Conservation (phyloP, 2,797 vertebrate species). For the Poliocrania exsul region DNA sequence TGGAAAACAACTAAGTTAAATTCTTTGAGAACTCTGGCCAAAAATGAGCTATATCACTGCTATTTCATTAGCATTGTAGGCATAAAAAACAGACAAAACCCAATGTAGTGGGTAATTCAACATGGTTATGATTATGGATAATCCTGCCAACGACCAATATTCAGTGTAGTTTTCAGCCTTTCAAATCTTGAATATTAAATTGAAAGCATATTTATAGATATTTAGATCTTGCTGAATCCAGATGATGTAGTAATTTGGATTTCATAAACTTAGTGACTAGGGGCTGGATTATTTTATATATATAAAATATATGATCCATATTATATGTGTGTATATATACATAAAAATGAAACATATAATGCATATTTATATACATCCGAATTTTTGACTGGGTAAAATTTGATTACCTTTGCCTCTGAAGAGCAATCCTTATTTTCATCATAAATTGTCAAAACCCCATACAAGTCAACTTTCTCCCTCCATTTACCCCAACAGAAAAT, state of each 20-base stretch:
- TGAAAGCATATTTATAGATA: not conserved
- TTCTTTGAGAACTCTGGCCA: not conserved
- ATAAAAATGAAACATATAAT: not conserved
- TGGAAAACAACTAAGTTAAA: not conserved
- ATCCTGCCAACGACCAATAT: not conserved
- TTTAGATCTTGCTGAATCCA: not conserved
- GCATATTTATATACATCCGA: accelerated
- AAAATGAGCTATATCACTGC: not conserved
- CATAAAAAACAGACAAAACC: not conserved
- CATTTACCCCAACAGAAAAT: not conserved
- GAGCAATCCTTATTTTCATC: not conserved
- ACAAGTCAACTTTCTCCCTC: not conserved
- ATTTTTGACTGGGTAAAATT: not conserved
- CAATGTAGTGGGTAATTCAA: not conserved
- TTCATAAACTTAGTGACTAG: not conserved
- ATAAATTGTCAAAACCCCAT: not conserved
- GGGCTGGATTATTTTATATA: not conserved
- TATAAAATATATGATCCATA: not conserved
- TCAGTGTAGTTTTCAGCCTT: not conserved
- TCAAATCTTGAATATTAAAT: not conserved
- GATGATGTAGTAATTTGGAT: not conserved
- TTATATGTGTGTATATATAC: not conserved
- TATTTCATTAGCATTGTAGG: not conserved
- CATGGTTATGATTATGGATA: not conserved
- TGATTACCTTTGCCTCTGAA: not conserved